Evolutionary conservation across 2,888 invertebrate genomes (phyloP).

Genomic region (Tetanocera ferruginea): DNA sequence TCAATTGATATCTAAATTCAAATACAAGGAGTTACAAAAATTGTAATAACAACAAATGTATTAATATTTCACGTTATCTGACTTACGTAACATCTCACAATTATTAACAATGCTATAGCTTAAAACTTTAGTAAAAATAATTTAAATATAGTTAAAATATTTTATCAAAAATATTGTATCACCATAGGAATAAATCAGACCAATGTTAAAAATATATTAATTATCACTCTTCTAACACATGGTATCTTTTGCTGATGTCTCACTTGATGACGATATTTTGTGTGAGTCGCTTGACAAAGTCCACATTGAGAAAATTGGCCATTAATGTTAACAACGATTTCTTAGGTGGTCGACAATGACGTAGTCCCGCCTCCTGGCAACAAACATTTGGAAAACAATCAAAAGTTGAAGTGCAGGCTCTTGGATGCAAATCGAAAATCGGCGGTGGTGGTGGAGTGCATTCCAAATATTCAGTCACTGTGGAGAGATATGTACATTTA

Average conservation of each 20-base stretch:
- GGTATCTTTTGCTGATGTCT: not conserved
- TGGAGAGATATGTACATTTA: slow-evolving; percentile 4
- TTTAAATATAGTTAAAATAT: too few species aligned
- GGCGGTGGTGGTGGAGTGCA: slow-evolving; percentile 80
- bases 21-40: too few species aligned
- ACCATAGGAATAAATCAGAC: too few species aligned
- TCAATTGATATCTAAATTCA: too few species aligned
- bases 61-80: too few species aligned
- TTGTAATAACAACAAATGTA: too few species aligned
- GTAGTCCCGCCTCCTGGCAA: slow-evolving; percentile 81
- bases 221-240: too few species aligned
- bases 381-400: slow-evolving; percentile 86
- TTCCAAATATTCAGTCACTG: slow-evolving; percentile 78
- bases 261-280: slow-evolving; percentile 68
- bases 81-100: too few species aligned
- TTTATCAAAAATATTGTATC: too few species aligned
- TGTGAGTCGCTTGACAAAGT: slow-evolving; percentile 67
- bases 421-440: slow-evolving; percentile 79
- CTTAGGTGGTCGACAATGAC: slow-evolving; percentile 81
- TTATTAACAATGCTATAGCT: too few species aligned
- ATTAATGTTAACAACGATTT: slow-evolving; percentile 78
- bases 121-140: too few species aligned
- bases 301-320: slow-evolving; percentile 71
- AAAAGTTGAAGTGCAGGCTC: slow-evolving; percentile 77
- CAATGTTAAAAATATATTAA: too few species aligned